phyloP scores from a whole-genome alignment of 2,888 invertebrate species.

The Galerucella nymphaeae region DNA sequence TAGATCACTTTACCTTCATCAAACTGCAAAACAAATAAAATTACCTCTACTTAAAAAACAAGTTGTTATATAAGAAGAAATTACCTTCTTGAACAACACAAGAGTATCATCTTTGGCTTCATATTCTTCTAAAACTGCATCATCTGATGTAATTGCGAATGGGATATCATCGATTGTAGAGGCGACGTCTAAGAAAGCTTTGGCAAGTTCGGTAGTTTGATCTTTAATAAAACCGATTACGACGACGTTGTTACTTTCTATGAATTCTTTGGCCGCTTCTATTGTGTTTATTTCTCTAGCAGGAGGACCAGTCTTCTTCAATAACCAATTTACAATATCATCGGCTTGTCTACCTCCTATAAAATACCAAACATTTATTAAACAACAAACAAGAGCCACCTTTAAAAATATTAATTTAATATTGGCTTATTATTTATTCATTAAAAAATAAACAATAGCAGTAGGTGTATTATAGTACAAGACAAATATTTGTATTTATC shows the following conservation, averaged over 20 bases:
- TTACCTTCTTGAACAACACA: slow-evolving; percentile 91
- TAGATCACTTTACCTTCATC: slow-evolving; percentile 85
- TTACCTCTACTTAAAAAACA: neutral
- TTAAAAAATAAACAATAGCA: neutral
- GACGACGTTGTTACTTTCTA: slow-evolving; percentile 83
- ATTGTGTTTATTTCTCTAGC: slow-evolving; percentile 82
- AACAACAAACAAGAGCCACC: neutral
- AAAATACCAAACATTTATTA: neutral
- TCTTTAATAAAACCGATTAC: slow-evolving; percentile 93
- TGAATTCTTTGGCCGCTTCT: slow-evolving; percentile 86
- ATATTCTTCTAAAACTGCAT: slow-evolving; percentile 82
- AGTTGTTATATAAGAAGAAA: slow-evolving; percentile 35
- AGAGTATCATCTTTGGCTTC: slow-evolving; percentile 83
- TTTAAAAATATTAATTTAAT: neutral
- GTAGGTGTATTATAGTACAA: neutral
- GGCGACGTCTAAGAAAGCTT: slow-evolving; percentile 85
- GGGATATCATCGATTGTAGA: slow-evolving; percentile 85
- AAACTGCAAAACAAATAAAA: slow-evolving; percentile 69
- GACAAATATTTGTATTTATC: no score
- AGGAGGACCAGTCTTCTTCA: slow-evolving; percentile 97
- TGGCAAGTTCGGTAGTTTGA: slow-evolving; percentile 80
- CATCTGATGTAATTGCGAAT: slow-evolving; percentile 87
- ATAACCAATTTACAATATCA: slow-evolving; percentile 93
- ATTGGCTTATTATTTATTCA: neutral
- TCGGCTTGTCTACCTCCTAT: slow-evolving; percentile 90